Base-by-base conservation (phyloP, 2,113 vertebrate genomes). In the Nematolebias whitei region DNA sequence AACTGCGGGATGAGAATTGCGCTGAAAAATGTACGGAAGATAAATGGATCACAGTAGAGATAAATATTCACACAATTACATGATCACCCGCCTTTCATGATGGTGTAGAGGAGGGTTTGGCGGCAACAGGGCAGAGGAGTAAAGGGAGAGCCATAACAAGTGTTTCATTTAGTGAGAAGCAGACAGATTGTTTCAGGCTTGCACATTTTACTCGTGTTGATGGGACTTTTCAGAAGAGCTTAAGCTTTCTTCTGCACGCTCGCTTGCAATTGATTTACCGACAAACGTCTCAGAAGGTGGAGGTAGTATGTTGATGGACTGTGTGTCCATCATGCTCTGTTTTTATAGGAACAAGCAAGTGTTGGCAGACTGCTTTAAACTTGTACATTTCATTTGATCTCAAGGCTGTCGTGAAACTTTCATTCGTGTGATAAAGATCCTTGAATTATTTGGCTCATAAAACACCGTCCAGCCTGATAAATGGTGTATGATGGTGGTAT, bases 141-240 rank as follows among this genome's bases (percentile, higher is more conserved):
- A 23, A 49, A 47, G 22, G 40, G n/a, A 43, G 45, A 51, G n/a
- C 18, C 53, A 23, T 59, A 55, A 26, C 61, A 47, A 47, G 79
- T 83, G 63, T 70, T 62, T 82, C 72, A 78, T 72, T 82, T 72
- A 72, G 53, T 56, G 23, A 15, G 39, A 50, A 74, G 49, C 47
- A 84, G 38, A 45, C 66, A 62, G 51, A 79, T 77, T 68, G 74
- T 74, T 72, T 66, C 57, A 66, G 67, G 39, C 53, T 43, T 44
- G 69, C 72, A 77, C 35, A 69, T 64, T 82, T 74, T 55, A 60
- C 53, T 58, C 20, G 53, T 79, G 79, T 71, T 83, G 78, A 83
- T 62, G 32, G 39, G 35, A 63, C 3, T 7, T 56, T 71, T 58
- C 54, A 63, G 2, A 59, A 57, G 61, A 29, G 60, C 51, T 9